Conservation (phyloP, 1,140 invertebrate genomes). For the Drosophila sechellia region DNA sequence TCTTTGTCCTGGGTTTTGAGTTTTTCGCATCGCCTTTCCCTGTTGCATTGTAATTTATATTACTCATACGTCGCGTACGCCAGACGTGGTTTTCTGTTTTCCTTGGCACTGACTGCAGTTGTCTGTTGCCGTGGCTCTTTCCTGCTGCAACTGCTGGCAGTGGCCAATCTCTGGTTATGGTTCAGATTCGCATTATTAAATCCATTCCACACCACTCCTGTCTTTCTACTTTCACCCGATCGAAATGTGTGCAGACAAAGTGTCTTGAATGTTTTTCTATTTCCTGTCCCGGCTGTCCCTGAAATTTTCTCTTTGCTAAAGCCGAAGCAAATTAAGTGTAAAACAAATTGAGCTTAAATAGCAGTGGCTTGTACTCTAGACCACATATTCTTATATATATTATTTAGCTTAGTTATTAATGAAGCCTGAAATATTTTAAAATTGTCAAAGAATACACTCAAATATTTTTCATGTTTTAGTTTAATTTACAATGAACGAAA, state of each 20-base stretch:
- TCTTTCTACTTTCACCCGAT: slow-evolving; percentile 63
- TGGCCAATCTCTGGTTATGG: slow-evolving; percentile 20
- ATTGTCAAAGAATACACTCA: background rate
- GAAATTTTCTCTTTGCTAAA: slow-evolving; percentile 12
- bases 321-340: slow-evolving; percentile 57
- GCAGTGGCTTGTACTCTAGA: background rate
- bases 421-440: background rate
- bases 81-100: slow-evolving; percentile 40
- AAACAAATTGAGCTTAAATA: slow-evolving; percentile 2
- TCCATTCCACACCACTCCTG: slow-evolving; percentile 28
- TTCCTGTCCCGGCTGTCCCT: slow-evolving; percentile 47
- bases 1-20: slow-evolving; percentile 63
- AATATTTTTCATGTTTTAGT: too few species aligned
- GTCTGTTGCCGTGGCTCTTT: slow-evolving; percentile 17
- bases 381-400: background rate
- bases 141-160: slow-evolving; percentile 3
- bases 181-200: slow-evolving; percentile 55
- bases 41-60: slow-evolving; percentile 61
- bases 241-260: slow-evolving; percentile 11
- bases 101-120: slow-evolving; percentile 50
- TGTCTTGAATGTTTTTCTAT: slow-evolving; percentile 62
- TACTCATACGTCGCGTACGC: slow-evolving; percentile 68
- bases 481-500: background rate
- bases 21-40: slow-evolving; percentile 20
- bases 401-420: too few species aligned